Evolutionary conservation across 2,113 vertebrate genomes (phyloP), one percentile per base, ranked within the genome.

Genomic region (Lampris incognitus): DNA sequence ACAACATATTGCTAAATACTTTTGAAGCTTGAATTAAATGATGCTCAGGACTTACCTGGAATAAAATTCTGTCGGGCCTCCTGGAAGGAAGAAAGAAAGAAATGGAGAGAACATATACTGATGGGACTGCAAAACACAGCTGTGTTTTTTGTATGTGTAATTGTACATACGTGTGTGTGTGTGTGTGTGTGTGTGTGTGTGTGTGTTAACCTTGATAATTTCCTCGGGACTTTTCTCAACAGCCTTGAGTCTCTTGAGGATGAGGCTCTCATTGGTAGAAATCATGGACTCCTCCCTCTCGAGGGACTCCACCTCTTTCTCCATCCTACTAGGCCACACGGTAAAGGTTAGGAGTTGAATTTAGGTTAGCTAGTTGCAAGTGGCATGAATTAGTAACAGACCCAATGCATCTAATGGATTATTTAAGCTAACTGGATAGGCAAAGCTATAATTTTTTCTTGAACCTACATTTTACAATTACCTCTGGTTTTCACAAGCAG

Each of bases 201-300:
- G 46, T 49, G 4, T 24, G 38, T 88, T 77, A 81, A 97, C 97
- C 95, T 95, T 96, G 88, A 98, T 96, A 64, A 97, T 96, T 63
- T 97, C 97, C 90, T 96, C 93, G 24, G 96, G 85, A 48, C 96
- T 94, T 84, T 91, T 96, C 85, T 97, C 97, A 64, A 97, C 82
- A 62, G 92, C 93, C 77, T 95, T 97, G 49, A 98, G 88, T 85
- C 95, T 96, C 89, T 92, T 94, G 79, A 98, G 90, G 86, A 98
- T 96, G 11, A 94, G 89, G 59, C 93, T 93, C 90, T 98, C 97
- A 10, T 96, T 96, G 55, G 90, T 90, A 9, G 96, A 97, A 77
- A 98, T 93, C 82, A 93, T 86, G 39, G 95, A 91, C 88, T 98
- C 97, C 39, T 96, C 91, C 80, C 90, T 95, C 88, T 98, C 97